phyloP scores from a whole-genome alignment of 2,797 vertebrate genomes.

The Clarias fuscus region DNA sequence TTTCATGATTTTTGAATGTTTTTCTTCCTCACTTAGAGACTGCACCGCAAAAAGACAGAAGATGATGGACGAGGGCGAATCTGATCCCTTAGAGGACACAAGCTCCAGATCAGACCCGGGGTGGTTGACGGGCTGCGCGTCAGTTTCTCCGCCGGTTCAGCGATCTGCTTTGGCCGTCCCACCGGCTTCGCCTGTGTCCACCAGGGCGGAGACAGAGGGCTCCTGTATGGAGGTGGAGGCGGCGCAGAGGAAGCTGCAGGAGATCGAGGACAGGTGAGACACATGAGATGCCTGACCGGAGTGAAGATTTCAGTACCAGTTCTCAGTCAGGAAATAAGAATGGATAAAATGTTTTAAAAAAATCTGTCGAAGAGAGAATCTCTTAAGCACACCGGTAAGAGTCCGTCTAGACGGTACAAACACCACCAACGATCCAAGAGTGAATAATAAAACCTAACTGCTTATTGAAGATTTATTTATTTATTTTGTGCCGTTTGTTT shows the following conservation, averaged over 20 bases:
- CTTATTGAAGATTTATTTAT: background rate
- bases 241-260: constrained; percentile 76
- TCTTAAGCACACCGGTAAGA: background rate
- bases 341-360: background rate
- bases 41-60: constrained; percentile 75
- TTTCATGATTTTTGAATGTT: background rate
- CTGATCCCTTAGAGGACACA: constrained; percentile 51
- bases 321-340: background rate
- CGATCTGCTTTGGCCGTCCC: constrained; percentile 46
- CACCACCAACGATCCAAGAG: background rate
- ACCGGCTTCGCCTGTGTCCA: constrained; percentile 30
- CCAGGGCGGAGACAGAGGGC: constrained; percentile 60
- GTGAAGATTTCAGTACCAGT: background rate
- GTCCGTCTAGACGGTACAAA: background rate
- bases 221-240: constrained; percentile 79
- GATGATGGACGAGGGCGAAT: constrained; percentile 67
- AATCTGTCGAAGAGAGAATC: background rate
- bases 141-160: constrained; percentile 50
- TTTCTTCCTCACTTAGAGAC: constrained; percentile 59
- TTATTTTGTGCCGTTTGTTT: background rate
- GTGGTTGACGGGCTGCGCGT: constrained; percentile 57
- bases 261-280: constrained; percentile 78
- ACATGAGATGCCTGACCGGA: background rate
- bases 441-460: background rate
- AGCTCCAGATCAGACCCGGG: constrained; percentile 29